phyloP scores from a whole-genome alignment of 2,888 invertebrate genomes.

The Melanostoma scalare region DNA sequence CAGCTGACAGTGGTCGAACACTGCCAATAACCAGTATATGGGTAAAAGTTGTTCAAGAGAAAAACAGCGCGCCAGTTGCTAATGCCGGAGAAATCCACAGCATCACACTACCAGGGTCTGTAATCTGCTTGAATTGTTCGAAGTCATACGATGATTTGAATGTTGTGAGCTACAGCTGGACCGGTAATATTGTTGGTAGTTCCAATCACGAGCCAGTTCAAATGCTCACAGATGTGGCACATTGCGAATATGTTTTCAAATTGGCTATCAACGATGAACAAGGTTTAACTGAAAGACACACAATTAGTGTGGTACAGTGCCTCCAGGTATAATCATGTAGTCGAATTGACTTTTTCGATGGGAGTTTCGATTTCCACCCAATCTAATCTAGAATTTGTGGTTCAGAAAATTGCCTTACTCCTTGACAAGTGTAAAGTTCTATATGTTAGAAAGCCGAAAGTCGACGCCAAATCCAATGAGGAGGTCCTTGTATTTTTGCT shows the following conservation, averaged over 20 bases:
- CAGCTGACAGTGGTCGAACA: constrained; percentile 91
- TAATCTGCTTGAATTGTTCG: constrained; percentile 92
- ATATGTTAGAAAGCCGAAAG: constrained; percentile 84
- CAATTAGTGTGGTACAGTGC: constrained; percentile 92
- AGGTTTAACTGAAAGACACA: constrained; percentile 91
- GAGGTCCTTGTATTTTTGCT: constrained; percentile 87
- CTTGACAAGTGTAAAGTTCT: constrained; percentile 88
- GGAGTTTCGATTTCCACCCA: constrained; percentile 87
- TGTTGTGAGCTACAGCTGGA: constrained; percentile 93
- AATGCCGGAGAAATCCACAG: constrained; percentile 94
- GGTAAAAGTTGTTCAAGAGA: constrained; percentile 93
- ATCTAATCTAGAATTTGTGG: constrained; percentile 86
- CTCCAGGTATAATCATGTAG: constrained; percentile 89
- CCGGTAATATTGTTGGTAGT: constrained; percentile 89
- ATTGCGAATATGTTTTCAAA: constrained; percentile 93
- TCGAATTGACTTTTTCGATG: constrained; percentile 91
- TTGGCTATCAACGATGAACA: constrained; percentile 95
- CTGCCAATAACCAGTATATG: constrained; percentile 88
- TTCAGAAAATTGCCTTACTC: constrained; percentile 89
- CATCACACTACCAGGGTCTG: constrained; percentile 88
- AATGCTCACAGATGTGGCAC: constrained; percentile 91
- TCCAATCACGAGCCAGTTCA: constrained; percentile 91
- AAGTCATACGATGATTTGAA: constrained; percentile 93
- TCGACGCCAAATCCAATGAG: constrained; percentile 85
- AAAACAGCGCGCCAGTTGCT: constrained; percentile 94